Base-by-base conservation (phyloP, 2,797 vertebrate genomes). In the Delichon dasypus region DNA sequence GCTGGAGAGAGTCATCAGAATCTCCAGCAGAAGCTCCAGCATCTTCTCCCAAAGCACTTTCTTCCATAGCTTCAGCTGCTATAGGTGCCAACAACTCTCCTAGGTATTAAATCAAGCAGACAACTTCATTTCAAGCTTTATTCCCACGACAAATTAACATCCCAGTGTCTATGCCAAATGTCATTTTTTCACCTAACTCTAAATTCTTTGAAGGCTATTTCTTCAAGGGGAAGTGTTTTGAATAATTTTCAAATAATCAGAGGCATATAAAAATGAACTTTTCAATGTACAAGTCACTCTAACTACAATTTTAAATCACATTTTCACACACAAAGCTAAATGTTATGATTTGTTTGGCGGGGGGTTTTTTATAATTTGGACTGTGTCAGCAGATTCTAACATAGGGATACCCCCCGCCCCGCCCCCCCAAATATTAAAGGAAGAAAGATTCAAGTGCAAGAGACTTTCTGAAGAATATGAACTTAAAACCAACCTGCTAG, bases 21-120 rank as follows among this genome's bases (percentile, higher is more conserved):
- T 99, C 98, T n/a, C 97, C 98, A 45, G 98, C 98, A 0, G 98
- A 98, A 4, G 99, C 98, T 27, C 98, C 98, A 3, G 98, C 98
- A 84, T 99, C 99, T 80, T 99, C 99, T 34, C 98, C 98, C 79
- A 97, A 97, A 15, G 98, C 96, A 71, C 98, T 98, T 77, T 99
- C 99, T 60, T 99, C 99, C 98, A 99, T 98, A 62, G 97, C 97
- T 89, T 99, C 99, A 91, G 98, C 95, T 38, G 98, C 98, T 68
- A 98, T 97, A 1, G 99, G 98, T 67, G 99, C 98, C 96, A 99
- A 96, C 86, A 99, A 96, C 85, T 99, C 99, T 90, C 99, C 99
- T 99, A 85, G 0, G 66, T 38, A 29, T 60, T 70, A 89, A 42
- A 82, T 80, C 53, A 93, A 38, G 75, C 36, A 79, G 57, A 62